Percentiles rank a stretch among this genome's conserved stretches.
Conservation (phyloP, 2,113 vertebrate genomes). For the Eptesicus fuscus region DNA sequence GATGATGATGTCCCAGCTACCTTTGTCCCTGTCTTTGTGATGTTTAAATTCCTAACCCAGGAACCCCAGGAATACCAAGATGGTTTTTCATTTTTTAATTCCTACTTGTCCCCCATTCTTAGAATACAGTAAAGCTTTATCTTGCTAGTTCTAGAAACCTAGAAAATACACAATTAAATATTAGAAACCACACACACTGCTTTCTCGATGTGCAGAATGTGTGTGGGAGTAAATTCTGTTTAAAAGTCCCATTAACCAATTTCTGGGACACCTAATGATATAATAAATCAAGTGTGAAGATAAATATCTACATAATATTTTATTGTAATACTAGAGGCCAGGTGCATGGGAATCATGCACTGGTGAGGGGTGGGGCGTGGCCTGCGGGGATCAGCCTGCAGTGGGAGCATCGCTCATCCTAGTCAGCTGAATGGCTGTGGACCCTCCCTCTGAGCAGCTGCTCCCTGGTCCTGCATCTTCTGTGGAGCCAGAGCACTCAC, state of each 20-base stretch:
- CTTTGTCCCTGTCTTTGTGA: neutral
- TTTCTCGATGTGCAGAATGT: neutral
- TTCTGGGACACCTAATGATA: neutral
- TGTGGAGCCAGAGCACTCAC: no score
- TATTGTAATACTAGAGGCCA: neutral
- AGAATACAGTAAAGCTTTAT: neutral
- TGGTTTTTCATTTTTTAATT: neutral
- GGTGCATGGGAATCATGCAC: no score
- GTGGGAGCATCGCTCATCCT: no score
- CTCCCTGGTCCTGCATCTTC: no score
- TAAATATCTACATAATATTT: neutral
- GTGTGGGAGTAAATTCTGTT: neutral
- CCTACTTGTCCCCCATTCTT: neutral
- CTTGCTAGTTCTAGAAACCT: neutral
- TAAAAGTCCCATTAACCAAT: neutral
- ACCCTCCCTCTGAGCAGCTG: no score
- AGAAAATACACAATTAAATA: neutral
- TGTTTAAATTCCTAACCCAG: neutral
- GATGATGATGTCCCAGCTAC: neutral
- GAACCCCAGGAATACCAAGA: neutral
- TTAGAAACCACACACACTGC: neutral
- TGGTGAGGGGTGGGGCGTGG: no score
- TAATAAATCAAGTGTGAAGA: neutral
- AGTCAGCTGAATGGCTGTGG: no score
- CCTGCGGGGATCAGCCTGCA: no score